These are phyloP conservation scores for Trogon surrucura DNA, from an alignment of 2,113 vertebrate species.

Conservation along the genomic window DNA sequence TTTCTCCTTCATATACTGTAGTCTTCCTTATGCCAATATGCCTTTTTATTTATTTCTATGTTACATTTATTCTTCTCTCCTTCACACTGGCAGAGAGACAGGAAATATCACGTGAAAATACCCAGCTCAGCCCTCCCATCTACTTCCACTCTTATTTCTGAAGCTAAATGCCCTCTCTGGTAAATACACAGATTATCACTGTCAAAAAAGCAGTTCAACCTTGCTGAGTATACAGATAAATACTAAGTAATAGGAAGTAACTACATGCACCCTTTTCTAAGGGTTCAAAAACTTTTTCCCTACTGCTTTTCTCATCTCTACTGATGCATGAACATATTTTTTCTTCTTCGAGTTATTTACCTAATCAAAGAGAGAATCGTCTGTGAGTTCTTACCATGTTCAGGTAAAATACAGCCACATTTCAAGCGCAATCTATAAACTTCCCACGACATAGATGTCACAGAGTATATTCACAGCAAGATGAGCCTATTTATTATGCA, in stretches of 20 bases:
- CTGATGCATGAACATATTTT: neutral
- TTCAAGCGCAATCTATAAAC: neutral
- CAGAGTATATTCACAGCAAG: neutral
- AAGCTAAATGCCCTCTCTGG: neutral
- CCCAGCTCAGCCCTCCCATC: neutral
- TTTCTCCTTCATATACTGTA: neutral
- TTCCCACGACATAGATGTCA: neutral
- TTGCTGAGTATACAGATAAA: neutral
- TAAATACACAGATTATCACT: neutral
- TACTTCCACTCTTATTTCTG: neutral
- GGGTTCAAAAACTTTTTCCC: neutral
- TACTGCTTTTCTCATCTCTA: neutral
- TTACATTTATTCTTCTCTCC: neutral
- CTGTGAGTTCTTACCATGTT: neutral
- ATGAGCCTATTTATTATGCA: neutral
- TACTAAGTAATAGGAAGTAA: neutral
- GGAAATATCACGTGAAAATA: neutral
- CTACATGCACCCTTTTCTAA: neutral
- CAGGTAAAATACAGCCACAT: neutral
- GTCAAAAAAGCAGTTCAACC: neutral
- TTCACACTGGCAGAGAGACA: neutral
- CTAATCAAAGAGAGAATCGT: neutral
- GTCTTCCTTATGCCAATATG: neutral
- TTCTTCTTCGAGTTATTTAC: neutral
- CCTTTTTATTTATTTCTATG: neutral